Percentiles rank a stretch among this genome's conserved stretches.
phyloP scores from a whole-genome alignment of 2,797 vertebrate species.

The Cyclopterus lumpus region DNA sequence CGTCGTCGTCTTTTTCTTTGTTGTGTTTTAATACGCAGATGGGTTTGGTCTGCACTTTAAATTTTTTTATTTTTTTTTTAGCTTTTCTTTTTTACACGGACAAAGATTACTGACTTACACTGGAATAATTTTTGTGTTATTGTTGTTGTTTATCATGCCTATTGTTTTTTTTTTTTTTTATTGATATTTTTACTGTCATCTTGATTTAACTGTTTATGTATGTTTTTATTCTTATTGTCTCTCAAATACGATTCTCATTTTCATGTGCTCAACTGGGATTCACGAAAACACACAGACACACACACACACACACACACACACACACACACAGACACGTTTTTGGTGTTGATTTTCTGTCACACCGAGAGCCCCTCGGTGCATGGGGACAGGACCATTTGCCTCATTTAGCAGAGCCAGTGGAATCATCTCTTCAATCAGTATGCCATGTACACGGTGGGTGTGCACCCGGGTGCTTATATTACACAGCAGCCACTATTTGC shows the following conservation, averaged over 20 bases:
- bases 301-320: constrained; percentile 36
- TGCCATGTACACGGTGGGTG: not conserved
- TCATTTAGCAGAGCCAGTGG: constrained; percentile 65
- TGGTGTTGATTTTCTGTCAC: constrained; percentile 28
- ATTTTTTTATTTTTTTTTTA: too few species aligned
- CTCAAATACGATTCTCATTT: constrained; percentile 65
- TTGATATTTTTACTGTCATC: constrained; percentile 75
- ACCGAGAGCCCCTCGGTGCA: constrained; percentile 41
- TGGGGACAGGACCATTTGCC: constrained; percentile 39
- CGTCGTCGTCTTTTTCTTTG: constrained; percentile 8
- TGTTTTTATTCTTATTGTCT: constrained; percentile 68
- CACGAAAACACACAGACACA: constrained; percentile 36
- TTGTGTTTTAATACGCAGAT: constrained; percentile 61
- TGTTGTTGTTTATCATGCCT: constrained; percentile 73
- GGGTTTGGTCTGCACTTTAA: constrained; percentile 61
- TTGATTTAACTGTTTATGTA: constrained; percentile 72
- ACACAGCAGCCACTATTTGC: constrained; percentile 38
- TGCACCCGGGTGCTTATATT: constrained; percentile 10
- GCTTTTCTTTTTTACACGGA: too few species aligned
- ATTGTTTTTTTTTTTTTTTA: constrained; percentile 66
- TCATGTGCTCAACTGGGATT: constrained; percentile 56
- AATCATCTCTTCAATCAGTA: constrained; percentile 66
- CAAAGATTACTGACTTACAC: constrained; percentile 83
- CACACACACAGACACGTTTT: constrained; percentile 35
- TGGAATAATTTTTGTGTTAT: constrained; percentile 84